phyloP scores from a whole-genome alignment of 2,797 vertebrate genomes.

The Sebastes alutus region DNA sequence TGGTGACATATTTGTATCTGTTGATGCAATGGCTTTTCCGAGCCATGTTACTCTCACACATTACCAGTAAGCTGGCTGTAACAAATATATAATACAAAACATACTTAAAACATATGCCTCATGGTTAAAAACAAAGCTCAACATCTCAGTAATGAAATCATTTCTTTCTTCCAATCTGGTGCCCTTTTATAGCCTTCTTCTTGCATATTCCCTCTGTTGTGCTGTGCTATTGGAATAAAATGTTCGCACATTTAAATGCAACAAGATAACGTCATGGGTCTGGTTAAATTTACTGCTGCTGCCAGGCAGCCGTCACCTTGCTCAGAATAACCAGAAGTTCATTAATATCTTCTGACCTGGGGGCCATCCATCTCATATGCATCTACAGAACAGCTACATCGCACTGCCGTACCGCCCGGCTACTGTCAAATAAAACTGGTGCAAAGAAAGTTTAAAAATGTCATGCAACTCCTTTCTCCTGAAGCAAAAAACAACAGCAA shows the following conservation, averaged over 20 bases:
- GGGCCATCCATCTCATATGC: conserved; percentile 23
- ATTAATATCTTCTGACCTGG: conserved; percentile 72
- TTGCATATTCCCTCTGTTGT: not conserved
- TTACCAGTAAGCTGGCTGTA: not conserved
- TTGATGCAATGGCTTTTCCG: conserved; percentile 1
- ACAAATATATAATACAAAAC: not conserved
- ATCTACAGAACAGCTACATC: conserved; percentile 28
- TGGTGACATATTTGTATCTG: not conserved
- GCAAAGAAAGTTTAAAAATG: not conserved
- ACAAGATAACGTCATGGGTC: conserved; percentile 34
- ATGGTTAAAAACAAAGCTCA: not conserved
- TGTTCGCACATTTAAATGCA: conserved; percentile 17
- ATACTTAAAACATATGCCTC: not conserved
- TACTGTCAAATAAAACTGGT: not conserved
- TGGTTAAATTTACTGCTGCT: conserved; percentile 68
- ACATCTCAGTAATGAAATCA: not conserved
- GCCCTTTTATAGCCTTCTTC: not conserved
- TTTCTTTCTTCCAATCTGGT: not conserved
- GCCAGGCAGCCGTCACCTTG: conserved; percentile 61
- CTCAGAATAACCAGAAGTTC: conserved; percentile 75
- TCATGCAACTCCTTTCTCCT: not conserved
- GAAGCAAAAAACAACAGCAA: not conserved
- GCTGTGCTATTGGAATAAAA: conserved; percentile 4
- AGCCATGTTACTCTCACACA: not conserved
- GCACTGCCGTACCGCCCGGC: not conserved